Conservation (phyloP, 2,888 invertebrate genomes). For the Phlogophora meticulosa region DNA sequence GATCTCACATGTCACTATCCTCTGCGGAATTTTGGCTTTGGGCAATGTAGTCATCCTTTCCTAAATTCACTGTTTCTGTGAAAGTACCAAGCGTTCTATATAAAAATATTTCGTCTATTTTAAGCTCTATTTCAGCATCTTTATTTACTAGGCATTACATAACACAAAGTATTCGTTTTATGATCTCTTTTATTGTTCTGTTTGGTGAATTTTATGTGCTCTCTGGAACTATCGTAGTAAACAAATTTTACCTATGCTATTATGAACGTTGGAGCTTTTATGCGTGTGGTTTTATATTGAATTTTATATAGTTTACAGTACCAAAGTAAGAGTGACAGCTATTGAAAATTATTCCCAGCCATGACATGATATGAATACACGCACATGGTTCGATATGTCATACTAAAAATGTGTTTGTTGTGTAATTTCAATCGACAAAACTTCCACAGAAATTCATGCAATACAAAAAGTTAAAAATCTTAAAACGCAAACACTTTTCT, state of each 20-base stretch:
- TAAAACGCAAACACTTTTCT: neutral
- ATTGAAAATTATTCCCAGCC: slow-evolving; percentile 11
- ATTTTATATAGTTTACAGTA: slow-evolving; percentile 31
- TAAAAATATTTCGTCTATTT: slow-evolving; percentile 25
- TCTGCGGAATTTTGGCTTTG: slow-evolving; percentile 21
- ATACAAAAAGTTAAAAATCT: slow-evolving; percentile 6
- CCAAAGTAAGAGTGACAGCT: neutral
- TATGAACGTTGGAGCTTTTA: slow-evolving; percentile 35
- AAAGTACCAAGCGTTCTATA: slow-evolving; percentile 15
- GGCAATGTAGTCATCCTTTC: neutral
- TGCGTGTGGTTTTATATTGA: slow-evolving; percentile 40
- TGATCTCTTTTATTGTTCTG: slow-evolving; percentile 46
- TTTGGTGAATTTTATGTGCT: slow-evolving; percentile 49
- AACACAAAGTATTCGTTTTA: slow-evolving; percentile 42
- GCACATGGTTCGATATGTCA: neutral
- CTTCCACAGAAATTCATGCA: neutral
- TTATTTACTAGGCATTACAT: slow-evolving; percentile 22
- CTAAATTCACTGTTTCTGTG: slow-evolving; percentile 2
- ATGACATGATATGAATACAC: neutral
- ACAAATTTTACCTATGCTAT: slow-evolving; percentile 41
- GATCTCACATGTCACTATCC: slow-evolving; percentile 27
- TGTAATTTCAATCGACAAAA: neutral
- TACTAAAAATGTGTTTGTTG: neutral
- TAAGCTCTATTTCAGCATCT: slow-evolving; percentile 7
- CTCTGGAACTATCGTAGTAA: slow-evolving; percentile 47